Evolutionary conservation across 2,113 vertebrate species (phyloP), one percentile per base, ranked within the genome.

Genomic region (Redunca redunca): DNA sequence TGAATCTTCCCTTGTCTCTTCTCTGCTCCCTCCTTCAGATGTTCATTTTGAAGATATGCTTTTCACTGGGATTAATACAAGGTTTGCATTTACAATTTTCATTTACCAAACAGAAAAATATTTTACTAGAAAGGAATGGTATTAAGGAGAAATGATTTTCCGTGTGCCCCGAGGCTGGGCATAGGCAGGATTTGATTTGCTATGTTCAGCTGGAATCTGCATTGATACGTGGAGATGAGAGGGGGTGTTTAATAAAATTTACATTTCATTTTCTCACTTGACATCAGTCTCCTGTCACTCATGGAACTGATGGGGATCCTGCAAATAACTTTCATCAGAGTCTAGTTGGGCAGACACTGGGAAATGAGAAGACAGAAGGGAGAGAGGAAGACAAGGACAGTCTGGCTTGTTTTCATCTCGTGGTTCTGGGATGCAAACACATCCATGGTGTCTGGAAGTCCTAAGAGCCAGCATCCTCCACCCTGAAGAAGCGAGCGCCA

Each of bases 251-350:
- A 99, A 99, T 99, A 99, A 99, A 99, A 99, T 99, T 99, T 99
- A 99, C 99, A 99, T 99, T 99, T 99, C 99, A 99, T 99, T 99
- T 99, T 99, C 99, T 99, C 99, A 99, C 98, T 99, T 99, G 99
- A 99, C 99, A 99, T 98, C 98, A 98, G 99, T 99, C 99, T 99
- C 98, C 99, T 99, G 99, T 99, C 99, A 99, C 98, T 99, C 98
- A 99, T 86, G 67, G 95, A 94, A 97, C 97, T 98, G 98, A 99
- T 98, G 98, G 98, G 98, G 97, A 98, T 96, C 97, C 93, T 81
- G 98, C 98, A 99, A 99, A 99, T 99, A 98, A 98, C 96, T 99
- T 99, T 98, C 98, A 98, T 99, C 98, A 98, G 98, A 98, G 97
- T 98, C 98, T 97, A 98, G 98, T 98, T 16, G 9, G 78, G 95